Percentiles rank a stretch among this genome's conserved stretches.
Conservation (phyloP, 2,113 vertebrate species). For the Promerops cafer region DNA sequence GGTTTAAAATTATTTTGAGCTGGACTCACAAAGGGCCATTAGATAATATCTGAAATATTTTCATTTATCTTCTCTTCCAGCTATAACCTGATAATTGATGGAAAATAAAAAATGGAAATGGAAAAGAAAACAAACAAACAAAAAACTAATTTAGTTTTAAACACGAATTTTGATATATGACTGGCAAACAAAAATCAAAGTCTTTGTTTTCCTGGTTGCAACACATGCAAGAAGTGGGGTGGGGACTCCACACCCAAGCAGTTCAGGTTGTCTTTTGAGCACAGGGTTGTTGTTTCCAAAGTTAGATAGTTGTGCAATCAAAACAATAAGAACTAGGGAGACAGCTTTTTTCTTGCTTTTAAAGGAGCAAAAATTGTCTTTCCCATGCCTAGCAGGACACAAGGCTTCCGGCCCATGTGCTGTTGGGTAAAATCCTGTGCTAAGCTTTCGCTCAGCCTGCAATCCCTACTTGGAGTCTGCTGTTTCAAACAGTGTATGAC, state of each 20-base stretch:
- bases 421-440: not conserved
- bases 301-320: not conserved
- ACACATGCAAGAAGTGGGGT: not conserved
- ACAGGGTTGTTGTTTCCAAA: not conserved
- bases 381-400: not conserved
- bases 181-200: not conserved
- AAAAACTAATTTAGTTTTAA: not conserved
- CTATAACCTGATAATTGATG: not conserved
- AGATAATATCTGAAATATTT: not conserved
- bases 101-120: too few relatives aligned
- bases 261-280: not conserved
- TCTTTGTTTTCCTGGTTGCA: not conserved
- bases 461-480: not conserved
- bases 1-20: not conserved
- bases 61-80: not conserved
- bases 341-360: not conserved
- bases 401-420: not conserved
- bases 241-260: not conserved
- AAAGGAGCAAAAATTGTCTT: not conserved
- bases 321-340: not conserved
- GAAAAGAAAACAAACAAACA: not conserved
- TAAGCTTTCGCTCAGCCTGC: not conserved
- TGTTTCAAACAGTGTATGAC: not conserved
- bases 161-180: not conserved
- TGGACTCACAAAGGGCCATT: not conserved